Conservation (phyloP, 2,113 vertebrate genomes). For the Ptilonorhynchus violaceus region DNA sequence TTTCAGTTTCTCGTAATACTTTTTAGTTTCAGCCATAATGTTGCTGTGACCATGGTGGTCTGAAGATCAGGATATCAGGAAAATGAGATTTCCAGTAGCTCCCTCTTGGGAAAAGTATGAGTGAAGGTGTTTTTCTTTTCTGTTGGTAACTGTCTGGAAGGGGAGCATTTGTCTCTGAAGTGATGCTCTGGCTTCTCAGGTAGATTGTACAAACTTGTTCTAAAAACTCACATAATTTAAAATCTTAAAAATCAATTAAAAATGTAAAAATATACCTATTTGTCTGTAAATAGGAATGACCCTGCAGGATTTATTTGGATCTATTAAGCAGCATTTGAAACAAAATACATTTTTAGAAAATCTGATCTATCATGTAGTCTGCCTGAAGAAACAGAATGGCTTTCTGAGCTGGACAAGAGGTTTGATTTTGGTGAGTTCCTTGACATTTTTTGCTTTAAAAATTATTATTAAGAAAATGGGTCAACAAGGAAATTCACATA, state of each 20-base stretch:
- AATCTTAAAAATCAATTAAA: slow-evolving; percentile 37
- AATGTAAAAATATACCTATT: slow-evolving; percentile 32
- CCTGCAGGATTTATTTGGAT: background rate
- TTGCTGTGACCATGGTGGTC: background rate
- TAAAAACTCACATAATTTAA: slow-evolving; percentile 29
- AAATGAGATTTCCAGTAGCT: background rate
- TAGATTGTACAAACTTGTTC: background rate
- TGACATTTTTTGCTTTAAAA: slow-evolving; percentile 2
- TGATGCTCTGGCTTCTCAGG: background rate
- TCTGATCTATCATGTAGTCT: background rate
- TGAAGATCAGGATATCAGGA: background rate
- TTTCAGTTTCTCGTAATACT: background rate
- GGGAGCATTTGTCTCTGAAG: background rate
- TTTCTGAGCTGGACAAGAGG: background rate
- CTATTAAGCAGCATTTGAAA: background rate
- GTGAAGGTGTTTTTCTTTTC: background rate
- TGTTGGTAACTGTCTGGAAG: background rate
- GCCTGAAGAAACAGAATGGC: background rate
- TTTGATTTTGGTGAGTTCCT: background rate
- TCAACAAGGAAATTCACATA: slow-evolving; percentile 60
- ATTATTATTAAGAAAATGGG: background rate
- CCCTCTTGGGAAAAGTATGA: background rate
- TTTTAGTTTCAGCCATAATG: background rate
- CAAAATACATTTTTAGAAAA: slow-evolving; percentile 2
- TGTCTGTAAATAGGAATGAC: background rate